Evolutionary conservation across 2,113 vertebrate species (phyloP).

Genomic region (Paratilapia polleni): DNA sequence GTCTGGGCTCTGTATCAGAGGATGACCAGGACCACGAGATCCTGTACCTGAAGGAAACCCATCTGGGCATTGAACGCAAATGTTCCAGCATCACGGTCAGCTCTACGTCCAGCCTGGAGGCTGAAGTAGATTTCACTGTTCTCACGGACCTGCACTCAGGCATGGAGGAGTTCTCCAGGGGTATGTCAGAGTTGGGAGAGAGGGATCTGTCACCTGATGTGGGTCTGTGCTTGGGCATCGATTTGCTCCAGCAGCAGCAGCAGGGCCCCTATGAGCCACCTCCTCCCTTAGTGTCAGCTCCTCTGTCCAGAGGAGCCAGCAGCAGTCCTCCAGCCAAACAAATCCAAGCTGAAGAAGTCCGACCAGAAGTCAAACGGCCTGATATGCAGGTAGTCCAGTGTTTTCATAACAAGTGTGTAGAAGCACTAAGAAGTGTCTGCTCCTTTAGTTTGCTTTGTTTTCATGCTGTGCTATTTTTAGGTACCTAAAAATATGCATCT

Average conservation of each 20-base stretch:
- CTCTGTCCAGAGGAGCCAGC: conserved; percentile 52
- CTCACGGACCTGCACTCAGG: conserved; percentile 94
- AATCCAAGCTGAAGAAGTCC: conserved; percentile 59
- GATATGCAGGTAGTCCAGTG: conserved; percentile 67
- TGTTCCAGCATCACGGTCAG: conserved; percentile 98
- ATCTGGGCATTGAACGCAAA: conserved; percentile 95
- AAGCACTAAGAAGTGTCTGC: not conserved
- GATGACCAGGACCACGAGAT: conserved; percentile 93
- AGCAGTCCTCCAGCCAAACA: conserved; percentile 70
- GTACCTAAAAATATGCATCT: not conserved
- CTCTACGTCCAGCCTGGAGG: conserved; percentile 95
- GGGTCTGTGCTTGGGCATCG: conserved; percentile 80
- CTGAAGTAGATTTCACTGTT: conserved; percentile 95
- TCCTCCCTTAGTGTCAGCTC: conserved; percentile 54
- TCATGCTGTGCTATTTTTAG: not conserved
- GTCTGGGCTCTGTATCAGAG: conserved; percentile 84
- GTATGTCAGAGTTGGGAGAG: conserved; percentile 90
- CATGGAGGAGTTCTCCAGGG: conserved; percentile 95
- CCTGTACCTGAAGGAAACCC: conserved; percentile 93
- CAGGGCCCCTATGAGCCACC: conserved; percentile 48
- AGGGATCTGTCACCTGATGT: conserved; percentile 86
- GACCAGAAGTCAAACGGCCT: conserved; percentile 61
- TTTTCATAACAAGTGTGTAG: not conserved
- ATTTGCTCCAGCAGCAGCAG: conserved; percentile 72
- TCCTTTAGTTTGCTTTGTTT: not conserved